Base-by-base conservation (phyloP, 2,113 vertebrate species). In the Canis aureus region DNA sequence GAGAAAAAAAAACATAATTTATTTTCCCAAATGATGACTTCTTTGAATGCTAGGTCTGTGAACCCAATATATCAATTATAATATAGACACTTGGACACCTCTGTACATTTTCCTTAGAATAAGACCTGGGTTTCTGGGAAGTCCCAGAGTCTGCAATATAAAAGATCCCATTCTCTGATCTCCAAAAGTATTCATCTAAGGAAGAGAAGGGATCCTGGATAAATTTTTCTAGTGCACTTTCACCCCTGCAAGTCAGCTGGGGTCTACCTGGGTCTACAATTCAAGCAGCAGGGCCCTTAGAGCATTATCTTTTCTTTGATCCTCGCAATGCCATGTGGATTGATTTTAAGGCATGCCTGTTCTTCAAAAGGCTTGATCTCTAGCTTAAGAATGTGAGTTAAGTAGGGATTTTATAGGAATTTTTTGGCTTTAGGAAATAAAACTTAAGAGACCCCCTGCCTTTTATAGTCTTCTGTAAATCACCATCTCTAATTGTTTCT, bases 401-500 rank as follows among this genome's bases (percentile, higher is more conserved):
- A 98, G 88, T 76, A 95, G 91, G 78, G 97, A 97, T 97, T 97
- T 97, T 71, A 95, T 32, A 91, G 96, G 96, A 90, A 80, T 93
- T 82, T 94, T 94, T 95, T 82, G 94, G 97, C 94, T 92, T 97
- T 97, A 91, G 89, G 91, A 97, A 97, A 94, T 96, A 94, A 97
- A 96, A 97, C 96, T 95, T 91, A 84, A 96, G 94, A 98, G 98
- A 96, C 94, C 94, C 97, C 97, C 97, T 96, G 81, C 97, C 81
- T 97, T 96, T 94, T 93, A 59, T 22, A 96, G 78, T 91, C 96
- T 95, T 93, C 97, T 69, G 22, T 79, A 98, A 98, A 97, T 98
- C 97, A 94, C 95, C 92, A 29, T 93, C 95, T 92, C 94, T 97
- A 98, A 98, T 98, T 97, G 98, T 96, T 92, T 94, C 97, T 96